phyloP scores from a whole-genome alignment of 35 echinoderm and acorn worm species.

The Ptychodera flava region DNA sequence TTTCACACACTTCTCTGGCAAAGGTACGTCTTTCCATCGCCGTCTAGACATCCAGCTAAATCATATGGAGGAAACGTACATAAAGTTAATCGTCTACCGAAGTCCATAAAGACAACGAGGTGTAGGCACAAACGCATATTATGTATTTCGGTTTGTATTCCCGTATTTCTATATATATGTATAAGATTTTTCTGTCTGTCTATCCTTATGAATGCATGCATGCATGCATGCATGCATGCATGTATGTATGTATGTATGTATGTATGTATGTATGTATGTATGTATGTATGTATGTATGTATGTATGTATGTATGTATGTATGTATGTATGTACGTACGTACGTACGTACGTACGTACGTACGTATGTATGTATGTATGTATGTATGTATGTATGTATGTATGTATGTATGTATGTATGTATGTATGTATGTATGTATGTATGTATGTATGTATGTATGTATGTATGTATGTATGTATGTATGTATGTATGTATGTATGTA shows the following conservation, averaged over 20 bases:
- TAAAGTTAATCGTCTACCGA: no score
- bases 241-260: not conserved
- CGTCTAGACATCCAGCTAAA: no score
- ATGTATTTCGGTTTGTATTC: not conserved
- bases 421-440: constrained; percentile 2
- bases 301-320: not conserved
- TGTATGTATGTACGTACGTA: not conserved
- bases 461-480: constrained; percentile 2
- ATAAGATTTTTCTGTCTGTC: not conserved
- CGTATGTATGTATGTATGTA: not conserved
- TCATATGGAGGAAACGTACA: no score
- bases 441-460: constrained; percentile 2
- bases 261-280: not conserved
- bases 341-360: not conserved
- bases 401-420: constrained; percentile 2
- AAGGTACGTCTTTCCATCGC: not conserved
- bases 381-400: constrained; percentile 2
- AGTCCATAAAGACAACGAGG: no score
- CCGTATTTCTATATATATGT: not conserved
- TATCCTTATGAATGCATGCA: not conserved
- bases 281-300: not conserved
- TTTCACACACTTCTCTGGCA: not conserved
- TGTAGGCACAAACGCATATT: not conserved
- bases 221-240: not conserved
- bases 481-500: constrained; percentile 2